phyloP scores from a whole-genome alignment of 2,888 invertebrate genomes.

The Drosophila dives region DNA sequence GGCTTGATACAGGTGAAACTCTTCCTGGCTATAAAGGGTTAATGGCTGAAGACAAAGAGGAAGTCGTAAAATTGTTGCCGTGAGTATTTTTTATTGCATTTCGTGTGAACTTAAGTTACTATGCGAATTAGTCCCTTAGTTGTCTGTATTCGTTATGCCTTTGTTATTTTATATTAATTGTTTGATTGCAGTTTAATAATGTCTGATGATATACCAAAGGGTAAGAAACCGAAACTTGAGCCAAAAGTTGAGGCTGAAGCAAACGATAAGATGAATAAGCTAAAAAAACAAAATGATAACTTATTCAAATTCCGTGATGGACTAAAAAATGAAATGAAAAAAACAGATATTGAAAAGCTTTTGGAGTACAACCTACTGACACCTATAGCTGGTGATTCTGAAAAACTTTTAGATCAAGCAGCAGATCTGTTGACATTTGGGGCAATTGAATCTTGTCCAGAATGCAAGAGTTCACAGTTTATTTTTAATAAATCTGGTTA shows the following conservation, averaged over 20 bases:
- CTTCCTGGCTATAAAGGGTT: conserved; percentile 92
- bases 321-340: conserved; percentile 87
- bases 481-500: conserved; percentile 91
- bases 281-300: conserved; percentile 76
- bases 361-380: conserved; percentile 91
- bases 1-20: conserved; percentile 89
- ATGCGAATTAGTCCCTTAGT: background rate
- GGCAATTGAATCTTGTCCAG: conserved; percentile 90
- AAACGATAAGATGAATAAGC: conserved; percentile 86
- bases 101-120: background rate
- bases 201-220: conserved; percentile 86
- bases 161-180: conserved; percentile 48
- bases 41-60: conserved; percentile 89
- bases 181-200: conserved; percentile 80
- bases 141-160: background rate
- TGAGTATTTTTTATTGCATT: conserved; percentile 83
- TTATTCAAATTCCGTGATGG: conserved; percentile 88
- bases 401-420: conserved; percentile 88
- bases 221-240: conserved; percentile 90
- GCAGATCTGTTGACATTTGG: conserved; percentile 96
- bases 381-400: conserved; percentile 88
- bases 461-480: conserved; percentile 91
- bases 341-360: conserved; percentile 87
- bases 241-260: conserved; percentile 87
- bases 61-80: conserved; percentile 88